These are phyloP conservation scores for Parelbella ahira DNA, from an alignment of 2,888 invertebrate species.

Conservation along the genomic window DNA sequence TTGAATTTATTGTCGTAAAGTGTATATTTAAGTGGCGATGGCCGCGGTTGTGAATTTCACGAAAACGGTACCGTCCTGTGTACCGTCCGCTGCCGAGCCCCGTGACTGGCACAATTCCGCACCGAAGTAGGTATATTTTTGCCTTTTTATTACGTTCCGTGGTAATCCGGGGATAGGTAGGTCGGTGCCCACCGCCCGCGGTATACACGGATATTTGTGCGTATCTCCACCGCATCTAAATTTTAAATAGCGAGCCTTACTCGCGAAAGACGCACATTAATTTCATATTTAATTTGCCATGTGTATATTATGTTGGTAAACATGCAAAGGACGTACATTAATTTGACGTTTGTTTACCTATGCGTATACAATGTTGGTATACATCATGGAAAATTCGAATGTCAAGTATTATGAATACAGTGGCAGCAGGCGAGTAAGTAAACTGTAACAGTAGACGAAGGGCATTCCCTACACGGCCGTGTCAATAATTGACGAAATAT, in stretches of 20 bases:
- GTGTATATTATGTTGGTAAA: no score
- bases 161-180: constrained; percentile 41
- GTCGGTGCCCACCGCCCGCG: constrained; percentile 8
- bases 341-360: no score
- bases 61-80: constrained; percentile 58
- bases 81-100: constrained; percentile 57
- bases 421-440: no score
- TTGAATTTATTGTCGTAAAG: constrained; percentile 51
- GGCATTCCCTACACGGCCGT: constrained; percentile 5
- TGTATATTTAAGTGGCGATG: constrained; percentile 47
- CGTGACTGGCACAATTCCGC: constrained; percentile 76
- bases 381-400: no score
- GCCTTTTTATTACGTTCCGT: constrained; percentile 66
- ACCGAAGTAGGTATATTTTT: constrained; percentile 64
- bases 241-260: constrained; percentile 23
- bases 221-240: constrained; percentile 15
- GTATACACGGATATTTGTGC: constrained; percentile 20
- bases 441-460: no score
- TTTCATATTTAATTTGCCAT: constrained; percentile 5
- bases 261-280: constrained; percentile 12
- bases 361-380: no score
- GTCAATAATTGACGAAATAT: constrained; percentile 22
- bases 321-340: no score
- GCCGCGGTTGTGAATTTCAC: constrained; percentile 68
- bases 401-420: no score